These are phyloP conservation scores for Pimpla rufipes DNA, from an alignment of 2,888 invertebrate species.

Conservation along the genomic window DNA sequence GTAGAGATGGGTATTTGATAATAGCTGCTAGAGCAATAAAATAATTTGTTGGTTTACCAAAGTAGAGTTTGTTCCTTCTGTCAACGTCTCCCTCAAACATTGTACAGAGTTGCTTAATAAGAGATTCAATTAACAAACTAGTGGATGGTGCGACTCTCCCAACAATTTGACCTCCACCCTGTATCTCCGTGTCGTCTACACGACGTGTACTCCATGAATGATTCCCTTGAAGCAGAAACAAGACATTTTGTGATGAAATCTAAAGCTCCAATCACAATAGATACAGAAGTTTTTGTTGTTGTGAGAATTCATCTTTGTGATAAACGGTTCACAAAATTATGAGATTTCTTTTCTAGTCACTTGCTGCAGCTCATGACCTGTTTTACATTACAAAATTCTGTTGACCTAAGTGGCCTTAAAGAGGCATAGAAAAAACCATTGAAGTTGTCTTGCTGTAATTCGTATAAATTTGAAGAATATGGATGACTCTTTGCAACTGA, in stretches of 20 bases:
- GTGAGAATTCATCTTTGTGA: too few relatives aligned
- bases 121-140: constrained; percentile 90
- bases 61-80: constrained; percentile 88
- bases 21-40: too few relatives aligned
- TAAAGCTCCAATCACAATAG: too few relatives aligned
- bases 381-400: constrained; percentile 6
- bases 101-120: constrained; percentile 90
- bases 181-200: constrained; percentile 65
- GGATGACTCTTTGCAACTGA: not conserved
- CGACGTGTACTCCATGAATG: constrained; percentile 67
- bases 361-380: not conserved
- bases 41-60: constrained; percentile 80
- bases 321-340: too few relatives aligned
- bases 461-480: not conserved
- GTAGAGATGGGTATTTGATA: not conserved
- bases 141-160: constrained; percentile 87
- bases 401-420: constrained; percentile 4
- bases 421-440: not conserved
- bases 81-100: constrained; percentile 88
- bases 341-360: not conserved
- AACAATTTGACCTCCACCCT: constrained; percentile 70
- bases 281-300: too few relatives aligned
- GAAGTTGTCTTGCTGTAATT: not conserved
- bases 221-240: constrained; percentile 66
- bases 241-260: not conserved